Conservation (phyloP, 2,113 vertebrate species). For the Microcebus tavaratra region DNA sequence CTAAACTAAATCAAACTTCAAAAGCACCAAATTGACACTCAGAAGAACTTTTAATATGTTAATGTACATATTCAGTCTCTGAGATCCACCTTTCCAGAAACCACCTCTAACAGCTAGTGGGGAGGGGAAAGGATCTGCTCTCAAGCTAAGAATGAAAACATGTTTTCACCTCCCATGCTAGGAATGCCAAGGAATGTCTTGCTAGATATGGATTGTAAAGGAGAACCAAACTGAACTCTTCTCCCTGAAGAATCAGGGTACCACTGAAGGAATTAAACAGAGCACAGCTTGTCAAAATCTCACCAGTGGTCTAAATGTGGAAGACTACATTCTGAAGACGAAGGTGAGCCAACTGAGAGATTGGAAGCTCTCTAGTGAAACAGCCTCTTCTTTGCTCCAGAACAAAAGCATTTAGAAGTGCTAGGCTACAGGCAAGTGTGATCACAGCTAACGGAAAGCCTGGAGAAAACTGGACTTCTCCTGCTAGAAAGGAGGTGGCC, state of each 20-base stretch:
- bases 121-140: no score
- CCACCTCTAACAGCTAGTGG: not conserved
- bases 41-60: not conserved
- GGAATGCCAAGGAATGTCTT: not conserved
- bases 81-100: not conserved
- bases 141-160: not conserved
- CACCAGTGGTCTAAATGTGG: not conserved
- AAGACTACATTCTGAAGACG: not conserved
- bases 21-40: not conserved
- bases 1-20: not conserved
- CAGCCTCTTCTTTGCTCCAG: not conserved
- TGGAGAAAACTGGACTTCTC: not conserved
- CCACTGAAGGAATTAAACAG: not conserved
- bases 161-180: not conserved
- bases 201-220: not conserved
- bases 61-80: not conserved
- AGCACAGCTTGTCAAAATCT: not conserved
- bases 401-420: not conserved
- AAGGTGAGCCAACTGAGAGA: not conserved
- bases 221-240: not conserved
- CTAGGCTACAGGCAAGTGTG: not conserved
- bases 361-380: not conserved
- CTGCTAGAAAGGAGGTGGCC: not conserved
- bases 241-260: not conserved
- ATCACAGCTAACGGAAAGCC: not conserved